Evolutionary conservation across 2,113 vertebrate species (phyloP).

Genomic region (Pao palembangensis): DNA sequence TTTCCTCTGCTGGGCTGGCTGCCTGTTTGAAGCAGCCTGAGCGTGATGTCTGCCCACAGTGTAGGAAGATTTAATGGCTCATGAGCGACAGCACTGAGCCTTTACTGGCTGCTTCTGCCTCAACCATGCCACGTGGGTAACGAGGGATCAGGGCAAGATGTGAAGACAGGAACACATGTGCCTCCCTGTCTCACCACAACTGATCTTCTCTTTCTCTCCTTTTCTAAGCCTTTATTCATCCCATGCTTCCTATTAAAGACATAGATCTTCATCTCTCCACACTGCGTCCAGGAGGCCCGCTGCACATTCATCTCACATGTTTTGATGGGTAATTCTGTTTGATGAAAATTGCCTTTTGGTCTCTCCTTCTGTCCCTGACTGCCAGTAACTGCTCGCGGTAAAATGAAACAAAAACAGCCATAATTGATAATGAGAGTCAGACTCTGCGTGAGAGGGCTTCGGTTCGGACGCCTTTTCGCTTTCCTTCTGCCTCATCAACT

Average conservation of each 20-base stretch:
- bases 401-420: conserved; percentile 76
- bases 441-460: conserved; percentile 52
- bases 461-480: conserved; percentile 31
- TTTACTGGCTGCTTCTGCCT: conserved; percentile 48
- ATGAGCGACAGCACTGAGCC: conserved; percentile 66
- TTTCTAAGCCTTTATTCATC: conserved; percentile 48
- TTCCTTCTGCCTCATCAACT: conserved; percentile 15
- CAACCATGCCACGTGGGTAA: conserved; percentile 29
- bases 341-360: conserved; percentile 63
- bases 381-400: conserved; percentile 68
- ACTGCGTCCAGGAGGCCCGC: conserved; percentile 39
- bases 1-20: conserved; percentile 4
- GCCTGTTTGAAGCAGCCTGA: conserved; percentile 23
- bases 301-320: conserved; percentile 59
- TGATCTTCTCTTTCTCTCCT: conserved; percentile 43
- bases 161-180: conserved; percentile 33
- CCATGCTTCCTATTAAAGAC: conserved; percentile 62
- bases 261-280: conserved; percentile 64
- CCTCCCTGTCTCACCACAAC: conserved; percentile 63
- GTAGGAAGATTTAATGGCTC: conserved; percentile 72
- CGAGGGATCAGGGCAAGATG: conserved; percentile 33
- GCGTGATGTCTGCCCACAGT: conserved; percentile 50
- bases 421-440: conserved; percentile 80
- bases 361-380: conserved; percentile 25
- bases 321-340: conserved; percentile 68